Percentiles rank a stretch among this genome's conserved stretches.
phyloP scores from a whole-genome alignment of 2,888 invertebrate species.

The Malacosoma neustria region DNA sequence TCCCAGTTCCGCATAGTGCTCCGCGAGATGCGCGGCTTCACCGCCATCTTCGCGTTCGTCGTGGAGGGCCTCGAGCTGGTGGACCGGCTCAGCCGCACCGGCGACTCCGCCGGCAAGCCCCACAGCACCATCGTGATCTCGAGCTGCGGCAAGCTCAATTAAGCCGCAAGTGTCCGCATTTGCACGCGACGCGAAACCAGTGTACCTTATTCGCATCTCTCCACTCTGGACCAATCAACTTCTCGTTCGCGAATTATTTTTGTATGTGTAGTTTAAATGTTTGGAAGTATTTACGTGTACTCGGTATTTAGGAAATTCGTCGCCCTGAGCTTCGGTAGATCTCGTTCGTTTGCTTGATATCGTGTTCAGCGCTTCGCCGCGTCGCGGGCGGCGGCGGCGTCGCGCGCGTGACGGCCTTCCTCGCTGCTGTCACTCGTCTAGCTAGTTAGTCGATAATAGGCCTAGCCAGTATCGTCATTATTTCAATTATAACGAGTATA shows the following conservation, averaged over 20 bases:
- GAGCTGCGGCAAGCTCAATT: conserved; percentile 83
- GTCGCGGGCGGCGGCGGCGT: not conserved
- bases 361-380: no score
- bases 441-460: conserved; percentile 4
- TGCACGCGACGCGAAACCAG: conserved; percentile 6
- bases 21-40: conserved; percentile 88
- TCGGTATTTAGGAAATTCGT: conserved; percentile 16
- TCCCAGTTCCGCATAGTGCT: conserved; percentile 88
- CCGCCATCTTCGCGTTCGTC: conserved; percentile 87
- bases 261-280: conserved; percentile 21
- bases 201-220: conserved; percentile 17
- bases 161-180: conserved; percentile 12
- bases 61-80: conserved; percentile 86
- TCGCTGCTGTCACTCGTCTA: not conserved
- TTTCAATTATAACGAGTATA: conserved; percentile 1
- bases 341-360: not conserved
- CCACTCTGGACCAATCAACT: conserved; percentile 21
- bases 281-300: conserved; percentile 27
- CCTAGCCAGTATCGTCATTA: conserved; percentile 2
- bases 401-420: not conserved
- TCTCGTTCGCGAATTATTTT: conserved; percentile 23
- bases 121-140: conserved; percentile 82
- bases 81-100: conserved; percentile 84
- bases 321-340: conserved; percentile 23
- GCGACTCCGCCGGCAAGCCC: conserved; percentile 86